These are phyloP conservation scores for Callipepla squamata DNA, from an alignment of 2,113 vertebrate genomes.

Conservation along the genomic window DNA sequence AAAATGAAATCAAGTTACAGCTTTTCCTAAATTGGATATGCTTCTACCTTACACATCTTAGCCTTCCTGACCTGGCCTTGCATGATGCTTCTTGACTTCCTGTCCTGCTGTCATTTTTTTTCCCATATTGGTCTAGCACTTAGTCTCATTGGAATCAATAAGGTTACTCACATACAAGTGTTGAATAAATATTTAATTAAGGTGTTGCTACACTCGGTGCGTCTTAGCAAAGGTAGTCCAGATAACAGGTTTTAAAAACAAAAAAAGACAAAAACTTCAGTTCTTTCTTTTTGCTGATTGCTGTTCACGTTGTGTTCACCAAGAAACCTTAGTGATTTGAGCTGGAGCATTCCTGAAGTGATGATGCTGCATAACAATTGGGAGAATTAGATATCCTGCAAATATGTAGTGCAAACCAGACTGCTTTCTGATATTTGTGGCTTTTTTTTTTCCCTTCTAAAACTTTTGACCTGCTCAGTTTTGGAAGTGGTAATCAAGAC, in stretches of 20 bases:
- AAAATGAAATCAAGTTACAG: not conserved
- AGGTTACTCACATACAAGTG: constrained; percentile 60
- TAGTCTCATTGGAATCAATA: constrained; percentile 63
- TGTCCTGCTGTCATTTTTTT: constrained; percentile 62
- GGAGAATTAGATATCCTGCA: not conserved
- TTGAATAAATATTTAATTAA: constrained; percentile 74
- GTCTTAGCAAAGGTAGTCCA: not conserved
- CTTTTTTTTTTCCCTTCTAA: not conserved
- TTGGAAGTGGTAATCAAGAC: not conserved
- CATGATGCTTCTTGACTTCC: constrained; percentile 59
- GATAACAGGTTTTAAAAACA: not conserved
- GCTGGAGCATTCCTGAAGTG: not conserved
- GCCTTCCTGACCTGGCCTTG: constrained; percentile 47
- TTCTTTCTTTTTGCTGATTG: not conserved
- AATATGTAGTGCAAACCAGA: not conserved
- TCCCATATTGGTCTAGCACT: constrained; percentile 54
- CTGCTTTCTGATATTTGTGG: not conserved
- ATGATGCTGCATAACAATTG: fast-evolving
- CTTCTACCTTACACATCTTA: not conserved
- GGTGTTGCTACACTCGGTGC: not conserved
- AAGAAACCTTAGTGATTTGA: not conserved
- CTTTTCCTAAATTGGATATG: constrained; percentile 39
- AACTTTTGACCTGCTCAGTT: not conserved
- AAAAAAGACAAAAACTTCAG: not conserved
- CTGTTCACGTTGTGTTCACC: not conserved